Percentiles rank a stretch among this genome's conserved stretches.
phyloP scores from a whole-genome alignment of 35 echinoderm and acorn worm species.

The Ophioderma brevispina region DNA sequence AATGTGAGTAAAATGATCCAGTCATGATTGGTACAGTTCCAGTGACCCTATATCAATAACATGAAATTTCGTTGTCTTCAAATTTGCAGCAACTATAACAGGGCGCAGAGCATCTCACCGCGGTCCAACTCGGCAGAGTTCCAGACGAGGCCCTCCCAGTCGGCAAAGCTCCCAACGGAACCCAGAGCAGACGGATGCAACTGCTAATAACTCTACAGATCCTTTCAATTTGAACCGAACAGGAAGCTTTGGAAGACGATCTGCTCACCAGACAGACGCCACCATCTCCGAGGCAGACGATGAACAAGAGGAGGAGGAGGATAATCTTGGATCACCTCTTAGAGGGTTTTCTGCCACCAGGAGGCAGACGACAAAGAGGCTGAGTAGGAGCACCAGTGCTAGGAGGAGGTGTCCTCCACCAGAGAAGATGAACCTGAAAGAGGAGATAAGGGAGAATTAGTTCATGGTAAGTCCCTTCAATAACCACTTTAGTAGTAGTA shows the following conservation, averaged over 20 bases:
- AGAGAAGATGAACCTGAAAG: conserved; percentile 10
- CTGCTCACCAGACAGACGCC: conserved; percentile 37
- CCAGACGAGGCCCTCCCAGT: conserved; percentile 44
- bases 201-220: conserved; percentile 34
- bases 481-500: too few relatives aligned
- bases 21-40: too few relatives aligned
- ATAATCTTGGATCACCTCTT: conserved; percentile 51
- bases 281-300: conserved; percentile 74
- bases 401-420: conserved; percentile 19
- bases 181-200: conserved; percentile 34
- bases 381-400: conserved; percentile 81
- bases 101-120: conserved; percentile 48
- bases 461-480: conserved; percentile 42
- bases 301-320: conserved; percentile 58
- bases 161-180: conserved; percentile 14
- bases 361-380: conserved; percentile 81
- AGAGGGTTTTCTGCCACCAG: conserved; percentile 46
- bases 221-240: not conserved
- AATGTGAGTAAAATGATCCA: too few relatives aligned
- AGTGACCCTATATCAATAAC: too few relatives aligned
- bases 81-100: conserved; percentile 90
- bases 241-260: conserved; percentile 19
- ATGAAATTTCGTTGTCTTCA: too few relatives aligned
- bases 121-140: conserved; percentile 41
- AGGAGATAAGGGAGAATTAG: conserved; percentile 45